A percentile compares a stretch with the other conserved stretches of the same genome.
Conservation (phyloP, 2,113 vertebrate genomes). For the Elachura formosa region DNA sequence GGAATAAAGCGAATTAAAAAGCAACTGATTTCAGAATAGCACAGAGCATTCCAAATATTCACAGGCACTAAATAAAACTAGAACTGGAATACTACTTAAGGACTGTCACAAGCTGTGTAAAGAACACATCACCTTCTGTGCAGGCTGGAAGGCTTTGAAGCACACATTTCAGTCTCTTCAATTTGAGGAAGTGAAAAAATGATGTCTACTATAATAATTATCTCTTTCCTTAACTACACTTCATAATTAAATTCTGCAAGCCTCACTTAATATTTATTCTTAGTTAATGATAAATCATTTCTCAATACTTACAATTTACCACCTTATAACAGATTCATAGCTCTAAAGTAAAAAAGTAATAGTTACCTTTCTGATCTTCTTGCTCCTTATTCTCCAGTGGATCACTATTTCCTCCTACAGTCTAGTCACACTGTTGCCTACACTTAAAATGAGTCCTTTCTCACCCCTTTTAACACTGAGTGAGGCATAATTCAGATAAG, state of each 20-base stretch:
- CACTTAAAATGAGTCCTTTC: background rate
- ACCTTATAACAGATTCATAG: background rate
- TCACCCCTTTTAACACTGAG: background rate
- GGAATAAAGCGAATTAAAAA: background rate
- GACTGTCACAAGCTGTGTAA: background rate
- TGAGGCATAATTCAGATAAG: background rate
- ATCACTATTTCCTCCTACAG: background rate
- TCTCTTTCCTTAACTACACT: background rate
- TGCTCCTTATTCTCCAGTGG: background rate
- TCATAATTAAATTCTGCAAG: background rate
- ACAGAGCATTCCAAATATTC: background rate
- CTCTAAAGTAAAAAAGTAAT: background rate
- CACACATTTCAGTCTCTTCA: background rate
- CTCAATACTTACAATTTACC: background rate
- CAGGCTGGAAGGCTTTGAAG: background rate
- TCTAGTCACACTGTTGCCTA: background rate
- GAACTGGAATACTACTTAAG: background rate
- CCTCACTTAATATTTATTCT: background rate
- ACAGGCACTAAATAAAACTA: background rate
- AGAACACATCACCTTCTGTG: background rate
- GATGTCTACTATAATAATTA: background rate
- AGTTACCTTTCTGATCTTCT: background rate
- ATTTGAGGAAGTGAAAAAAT: background rate
- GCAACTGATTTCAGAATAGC: background rate
- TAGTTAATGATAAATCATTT: background rate